Evolutionary conservation across 2,797 vertebrate species (phyloP).

Genomic region (Sebastes trivittatus): DNA sequence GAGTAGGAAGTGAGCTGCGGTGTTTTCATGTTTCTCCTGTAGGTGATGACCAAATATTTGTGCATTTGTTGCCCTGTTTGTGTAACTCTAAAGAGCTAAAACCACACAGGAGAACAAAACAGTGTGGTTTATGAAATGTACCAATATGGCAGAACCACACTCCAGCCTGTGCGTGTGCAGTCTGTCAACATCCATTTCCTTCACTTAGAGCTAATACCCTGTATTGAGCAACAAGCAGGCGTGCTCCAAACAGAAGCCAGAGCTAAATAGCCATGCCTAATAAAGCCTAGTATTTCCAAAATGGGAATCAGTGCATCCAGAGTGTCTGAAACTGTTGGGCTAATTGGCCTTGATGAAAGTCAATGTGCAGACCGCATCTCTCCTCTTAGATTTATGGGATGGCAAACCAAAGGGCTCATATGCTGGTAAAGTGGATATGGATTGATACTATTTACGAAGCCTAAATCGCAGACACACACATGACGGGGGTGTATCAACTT

Average conservation of each 20-base stretch:
- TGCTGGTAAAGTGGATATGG: constrained; percentile 64
- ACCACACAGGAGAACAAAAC: background rate
- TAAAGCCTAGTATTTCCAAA: constrained; percentile 69
- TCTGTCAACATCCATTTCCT: constrained; percentile 80
- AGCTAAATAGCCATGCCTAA: constrained; percentile 73
- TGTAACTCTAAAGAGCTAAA: constrained; percentile 23
- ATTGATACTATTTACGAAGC: constrained; percentile 58
- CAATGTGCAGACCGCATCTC: constrained; percentile 55
- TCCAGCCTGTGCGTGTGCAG: constrained; percentile 38
- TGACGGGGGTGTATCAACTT: constrained; percentile 30
- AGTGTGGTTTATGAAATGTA: constrained; percentile 33
- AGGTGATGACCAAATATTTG: constrained; percentile 1
- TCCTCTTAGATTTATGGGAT: constrained; percentile 60
- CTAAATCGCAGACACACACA: constrained; percentile 29
- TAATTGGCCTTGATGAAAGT: constrained; percentile 77
- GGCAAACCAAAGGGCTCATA: constrained; percentile 48
- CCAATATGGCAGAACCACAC: constrained; percentile 39
- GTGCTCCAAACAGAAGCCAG: constrained; percentile 70
- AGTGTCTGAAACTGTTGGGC: constrained; percentile 64
- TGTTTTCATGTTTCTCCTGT: background rate
- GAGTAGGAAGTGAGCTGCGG: no score
- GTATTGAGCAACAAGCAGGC: constrained; percentile 79
- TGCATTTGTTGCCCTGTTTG: background rate
- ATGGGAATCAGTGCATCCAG: constrained; percentile 60
- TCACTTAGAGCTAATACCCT: constrained; percentile 79